Evolutionary conservation across 1,140 invertebrate genomes (phyloP), one percentile per base, ranked within the genome.

Genomic region (Bilobella aurantiaca): DNA sequence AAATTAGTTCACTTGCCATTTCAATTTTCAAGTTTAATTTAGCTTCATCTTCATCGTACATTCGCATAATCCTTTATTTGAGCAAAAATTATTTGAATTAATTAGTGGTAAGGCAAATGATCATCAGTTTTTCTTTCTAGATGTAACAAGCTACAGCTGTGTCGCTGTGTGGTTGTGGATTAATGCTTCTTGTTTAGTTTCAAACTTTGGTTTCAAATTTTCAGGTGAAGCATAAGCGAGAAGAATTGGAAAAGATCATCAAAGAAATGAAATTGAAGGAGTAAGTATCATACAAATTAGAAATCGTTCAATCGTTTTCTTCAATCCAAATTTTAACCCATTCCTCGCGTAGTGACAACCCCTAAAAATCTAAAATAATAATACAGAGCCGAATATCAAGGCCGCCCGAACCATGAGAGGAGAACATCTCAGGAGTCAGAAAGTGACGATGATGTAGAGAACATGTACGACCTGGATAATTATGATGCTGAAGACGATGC

Each of bases 221-320:
- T 46, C 18, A 87, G 86, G 79, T 87, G 49, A 79, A 87, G 75
- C 73, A 87, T 34, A 83, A 81, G 29, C 78, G 86, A 73, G 80
- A 84, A 59, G 85, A 86, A 69, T 75, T 89, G 69, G 76, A 78
- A 82, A 85, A 80, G 72, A 77, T 79, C 63, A 69, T 70, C 0
- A 72, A 70, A 49, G 68, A 74, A 29, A 65, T 67, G 30, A 71
- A 63, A 65, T 58, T 73, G 3, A 63, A 67, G 58, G 65, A 73
- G 68, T 73, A 67, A 62, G 64, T 72, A 65, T 30, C 32, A 49
- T 12, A 5, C 30, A 29, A 58, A 5, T 31, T 3, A 14, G 57
- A 28, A 30, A 14, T 3, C 5, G 21, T n/a, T 8, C 25, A 8
- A 30, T 31, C 3, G 29, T 3, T 28, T 12, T 14, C 57, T 31